Conservation (phyloP, 2,113 vertebrate genomes). For the Equus przewalskii region DNA sequence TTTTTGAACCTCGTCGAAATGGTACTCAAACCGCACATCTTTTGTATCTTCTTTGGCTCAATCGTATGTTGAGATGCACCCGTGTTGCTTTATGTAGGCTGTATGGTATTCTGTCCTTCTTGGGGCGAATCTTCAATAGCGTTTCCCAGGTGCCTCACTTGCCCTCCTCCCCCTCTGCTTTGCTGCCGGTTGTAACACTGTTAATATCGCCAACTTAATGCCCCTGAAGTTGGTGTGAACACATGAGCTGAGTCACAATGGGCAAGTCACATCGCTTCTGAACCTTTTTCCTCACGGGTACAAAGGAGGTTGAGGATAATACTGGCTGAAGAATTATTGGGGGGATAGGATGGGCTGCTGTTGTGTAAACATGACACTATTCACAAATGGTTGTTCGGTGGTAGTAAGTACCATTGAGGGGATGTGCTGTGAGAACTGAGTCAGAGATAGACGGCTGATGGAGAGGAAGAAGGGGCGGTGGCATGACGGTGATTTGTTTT, state of each 20-base stretch:
- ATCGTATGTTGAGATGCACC: rapidly evolving
- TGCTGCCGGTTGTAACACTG: rapidly evolving
- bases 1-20: background rate
- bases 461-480: background rate
- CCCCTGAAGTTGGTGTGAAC: background rate
- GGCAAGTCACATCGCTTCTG: background rate
- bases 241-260: rapidly evolving
- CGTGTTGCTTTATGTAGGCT: background rate
- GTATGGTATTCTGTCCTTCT: background rate
- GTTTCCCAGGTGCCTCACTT: rapidly evolving
- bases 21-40: rapidly evolving
- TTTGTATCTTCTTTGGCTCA: background rate
- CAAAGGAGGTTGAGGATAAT: background rate
- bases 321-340: background rate
- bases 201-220: background rate
- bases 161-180: rapidly evolving
- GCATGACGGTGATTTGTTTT: background rate
- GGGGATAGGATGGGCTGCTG: background rate
- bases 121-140: background rate
- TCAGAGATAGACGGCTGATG: background rate
- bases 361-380: rapidly evolving
- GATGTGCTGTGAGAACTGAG: rapidly evolving
- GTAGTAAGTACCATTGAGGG: background rate
- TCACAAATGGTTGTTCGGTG: rapidly evolving
- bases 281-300: background rate